A percentile compares a stretch with the other conserved stretches of the same genome.
phyloP scores from a whole-genome alignment of 2,113 vertebrate genomes.

The Bombycilla garrulus region DNA sequence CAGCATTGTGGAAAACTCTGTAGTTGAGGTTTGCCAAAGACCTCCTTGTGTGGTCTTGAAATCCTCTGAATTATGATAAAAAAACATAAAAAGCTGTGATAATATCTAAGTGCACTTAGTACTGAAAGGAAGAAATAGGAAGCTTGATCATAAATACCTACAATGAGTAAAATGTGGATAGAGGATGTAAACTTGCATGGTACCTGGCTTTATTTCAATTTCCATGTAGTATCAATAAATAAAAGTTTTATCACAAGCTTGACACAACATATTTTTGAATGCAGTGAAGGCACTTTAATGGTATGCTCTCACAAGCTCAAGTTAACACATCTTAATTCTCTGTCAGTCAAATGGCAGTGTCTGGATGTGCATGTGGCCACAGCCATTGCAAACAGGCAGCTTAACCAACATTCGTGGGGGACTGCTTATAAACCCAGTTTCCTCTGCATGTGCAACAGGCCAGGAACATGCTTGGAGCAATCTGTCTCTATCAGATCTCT shows the following conservation, averaged over 20 bases:
- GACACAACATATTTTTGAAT: neutral
- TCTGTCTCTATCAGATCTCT: neutral
- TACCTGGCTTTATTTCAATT: neutral
- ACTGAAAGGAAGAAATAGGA: neutral
- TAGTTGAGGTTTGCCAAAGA: neutral
- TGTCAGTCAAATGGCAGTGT: neutral
- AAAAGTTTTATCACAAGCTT: neutral
- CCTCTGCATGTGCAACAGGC: neutral
- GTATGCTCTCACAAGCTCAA: neutral
- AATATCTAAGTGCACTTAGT: neutral
- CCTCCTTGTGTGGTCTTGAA: constrained; percentile 15
- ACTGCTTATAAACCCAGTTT: neutral
- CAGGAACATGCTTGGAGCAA: neutral
- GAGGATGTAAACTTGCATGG: neutral
- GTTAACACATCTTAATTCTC: neutral
- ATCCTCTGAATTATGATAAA: neutral
- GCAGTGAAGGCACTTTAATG: neutral
- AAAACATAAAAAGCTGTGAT: neutral
- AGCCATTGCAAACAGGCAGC: neutral
- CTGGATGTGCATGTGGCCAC: neutral
- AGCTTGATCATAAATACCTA: neutral
- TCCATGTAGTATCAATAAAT: neutral
- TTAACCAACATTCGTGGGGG: neutral
- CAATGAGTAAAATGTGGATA: neutral
- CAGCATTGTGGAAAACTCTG: neutral